Conservation (phyloP, 2,888 invertebrate species). For the Ctena decussata region DNA sequence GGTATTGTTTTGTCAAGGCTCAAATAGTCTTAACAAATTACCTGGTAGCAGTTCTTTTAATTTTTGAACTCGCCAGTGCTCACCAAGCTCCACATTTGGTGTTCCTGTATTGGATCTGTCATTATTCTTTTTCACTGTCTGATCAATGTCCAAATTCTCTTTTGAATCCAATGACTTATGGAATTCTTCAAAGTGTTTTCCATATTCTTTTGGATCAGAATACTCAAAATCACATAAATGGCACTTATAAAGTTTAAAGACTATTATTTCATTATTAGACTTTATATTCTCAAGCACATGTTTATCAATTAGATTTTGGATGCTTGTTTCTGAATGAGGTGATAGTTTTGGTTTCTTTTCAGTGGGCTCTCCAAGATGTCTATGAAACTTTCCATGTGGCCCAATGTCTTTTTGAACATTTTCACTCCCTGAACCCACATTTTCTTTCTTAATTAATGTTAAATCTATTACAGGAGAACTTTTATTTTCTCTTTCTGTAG, state of each 20-base stretch:
- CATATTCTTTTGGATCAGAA: constrained; percentile 68
- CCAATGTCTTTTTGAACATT: neutral
- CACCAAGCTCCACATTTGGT: constrained; percentile 59
- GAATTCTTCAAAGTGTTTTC: constrained; percentile 69
- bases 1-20: too few relatives aligned
- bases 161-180: constrained; percentile 39
- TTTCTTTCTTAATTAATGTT: neutral
- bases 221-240: constrained; percentile 71
- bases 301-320: constrained; percentile 5
- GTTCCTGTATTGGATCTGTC: constrained; percentile 1
- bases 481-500: neutral
- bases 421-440: neutral
- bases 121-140: neutral
- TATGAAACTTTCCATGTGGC: neutral
- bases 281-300: neutral
- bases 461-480: neutral
- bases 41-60: constrained; percentile 75
- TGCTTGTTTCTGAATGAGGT: neutral
- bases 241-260: constrained; percentile 65
- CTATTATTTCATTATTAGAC: neutral
- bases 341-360: constrained; percentile 3
- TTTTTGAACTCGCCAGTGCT: constrained; percentile 76
- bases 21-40: too few relatives aligned
- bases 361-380: neutral
- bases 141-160: constrained; percentile 11